Conservation (phyloP, 2,888 invertebrate genomes). For the Panopea generosa region DNA sequence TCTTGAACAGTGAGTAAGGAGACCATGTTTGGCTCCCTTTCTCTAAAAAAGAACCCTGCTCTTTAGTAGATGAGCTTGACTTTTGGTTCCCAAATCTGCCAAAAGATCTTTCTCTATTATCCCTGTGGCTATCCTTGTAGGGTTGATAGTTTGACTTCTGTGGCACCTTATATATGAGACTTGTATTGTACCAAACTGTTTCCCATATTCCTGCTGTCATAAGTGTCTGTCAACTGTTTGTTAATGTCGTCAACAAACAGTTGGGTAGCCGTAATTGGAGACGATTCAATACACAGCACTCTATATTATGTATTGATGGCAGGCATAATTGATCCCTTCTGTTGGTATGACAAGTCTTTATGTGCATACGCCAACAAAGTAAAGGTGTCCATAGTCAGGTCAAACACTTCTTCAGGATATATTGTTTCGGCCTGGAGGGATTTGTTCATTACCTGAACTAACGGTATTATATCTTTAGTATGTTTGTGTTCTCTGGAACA, state of each 20-base stretch:
- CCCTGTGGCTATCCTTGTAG: no score
- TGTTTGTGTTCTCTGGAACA: slow-evolving; percentile 15
- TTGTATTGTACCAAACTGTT: no score
- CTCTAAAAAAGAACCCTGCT: no score
- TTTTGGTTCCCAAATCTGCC: no score
- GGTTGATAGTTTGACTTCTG: no score
- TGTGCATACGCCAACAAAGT: slow-evolving; percentile 6
- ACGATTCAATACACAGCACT: neutral
- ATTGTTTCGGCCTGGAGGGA: neutral
- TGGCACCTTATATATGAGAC: no score
- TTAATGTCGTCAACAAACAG: slow-evolving; percentile 12
- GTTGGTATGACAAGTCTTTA: neutral
- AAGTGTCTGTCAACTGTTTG: slow-evolving; percentile 15
- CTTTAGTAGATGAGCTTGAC: no score
- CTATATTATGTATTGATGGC: neutral
- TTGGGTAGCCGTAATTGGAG: no score
- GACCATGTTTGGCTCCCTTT: no score
- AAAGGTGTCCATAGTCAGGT: slow-evolving; percentile 4
- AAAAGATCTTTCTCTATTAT: no score
- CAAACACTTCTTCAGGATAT: slow-evolving; percentile 3
- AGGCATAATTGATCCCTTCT: neutral
- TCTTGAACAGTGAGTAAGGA: no score
- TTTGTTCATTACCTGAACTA: no score
- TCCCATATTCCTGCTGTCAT: slow-evolving; percentile 3
- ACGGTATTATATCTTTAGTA: slow-evolving; percentile 8